Evolutionary conservation across 2,113 vertebrate genomes (phyloP).

Genomic region (Nycticryphes semicollaris): DNA sequence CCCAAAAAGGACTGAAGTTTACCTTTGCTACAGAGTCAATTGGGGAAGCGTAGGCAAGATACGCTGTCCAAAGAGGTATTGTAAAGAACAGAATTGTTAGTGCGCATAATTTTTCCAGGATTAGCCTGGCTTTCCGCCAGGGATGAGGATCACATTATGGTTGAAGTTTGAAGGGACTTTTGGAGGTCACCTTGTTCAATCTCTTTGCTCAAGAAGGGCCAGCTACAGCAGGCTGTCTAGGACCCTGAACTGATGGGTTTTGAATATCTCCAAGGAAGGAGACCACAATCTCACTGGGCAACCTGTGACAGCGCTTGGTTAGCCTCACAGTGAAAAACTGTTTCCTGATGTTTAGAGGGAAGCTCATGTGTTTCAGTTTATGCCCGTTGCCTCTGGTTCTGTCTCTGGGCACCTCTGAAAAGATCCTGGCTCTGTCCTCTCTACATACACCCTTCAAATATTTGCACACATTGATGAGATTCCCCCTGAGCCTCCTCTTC

Average conservation of each 20-base stretch:
- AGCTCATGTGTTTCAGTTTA: background rate
- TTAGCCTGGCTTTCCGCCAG: background rate
- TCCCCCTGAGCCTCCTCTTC: background rate
- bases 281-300: background rate
- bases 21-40: background rate
- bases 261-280: background rate
- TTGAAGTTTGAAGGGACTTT: background rate
- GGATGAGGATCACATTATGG: background rate
- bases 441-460: background rate
- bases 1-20: slow-evolving; percentile 5
- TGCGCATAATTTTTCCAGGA: background rate
- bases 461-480: background rate
- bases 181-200: background rate
- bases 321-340: background rate
- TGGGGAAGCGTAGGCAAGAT: background rate
- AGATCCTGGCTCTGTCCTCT: background rate
- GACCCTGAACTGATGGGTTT: background rate
- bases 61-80: background rate
- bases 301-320: background rate
- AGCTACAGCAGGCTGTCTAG: background rate
- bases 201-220: background rate
- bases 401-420: too few relatives aligned
- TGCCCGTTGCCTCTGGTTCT: background rate
- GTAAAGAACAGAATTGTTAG: background rate
- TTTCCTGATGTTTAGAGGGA: background rate